Base-by-base conservation (phyloP, 2,797 vertebrate species). In the Florisuga fusca region DNA sequence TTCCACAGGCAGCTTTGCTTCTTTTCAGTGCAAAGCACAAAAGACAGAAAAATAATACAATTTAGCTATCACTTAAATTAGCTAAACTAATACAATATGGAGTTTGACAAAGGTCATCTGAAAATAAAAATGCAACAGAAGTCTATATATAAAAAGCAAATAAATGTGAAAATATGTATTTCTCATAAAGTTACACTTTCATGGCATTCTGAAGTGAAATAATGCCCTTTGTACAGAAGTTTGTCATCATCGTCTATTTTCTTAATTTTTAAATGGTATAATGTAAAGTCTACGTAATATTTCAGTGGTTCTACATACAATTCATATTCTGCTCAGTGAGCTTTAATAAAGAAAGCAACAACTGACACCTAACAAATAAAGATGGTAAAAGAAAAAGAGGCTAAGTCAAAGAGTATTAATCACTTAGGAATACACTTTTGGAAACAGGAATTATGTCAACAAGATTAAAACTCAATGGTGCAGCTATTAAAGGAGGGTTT, bases 231-330 rank as follows among this genome's bases (percentile, higher is more conserved):
- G 66, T 76, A 93, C 73, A 66, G 10, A 84, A 51, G 18, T 78
- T 43, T 75, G 11, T 64, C 33, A 36, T 53, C 34, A 91, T 58
- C 46, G 72, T 72, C 53, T 66, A 9, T 50, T 72, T 71, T 85
- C 69, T 90, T 68, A 33, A 55, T 26, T 73, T 94, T 86, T 92
- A 89, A 94, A 89, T 87, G 82, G 67, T 91, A 31, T 76, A 90
- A 76, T n/a, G 16, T 89, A 90, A 95, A 84, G 81, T 67, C 92
- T 95, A 87, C 31, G 26, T 80, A 87, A 83, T 53, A 83, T 50
- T 89, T 89, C 19, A 90, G 71, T 90, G 86, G 72, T 89, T 97
- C 94, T 91, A 94, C 71, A 87, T 69, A 73, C 85, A 94, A 79
- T 58, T 93, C 46, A 89, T 74, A 82, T 87, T 84, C 73, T 93